Base-by-base conservation (phyloP, 2,797 vertebrate genomes). In the Enteromius treurensis region DNA sequence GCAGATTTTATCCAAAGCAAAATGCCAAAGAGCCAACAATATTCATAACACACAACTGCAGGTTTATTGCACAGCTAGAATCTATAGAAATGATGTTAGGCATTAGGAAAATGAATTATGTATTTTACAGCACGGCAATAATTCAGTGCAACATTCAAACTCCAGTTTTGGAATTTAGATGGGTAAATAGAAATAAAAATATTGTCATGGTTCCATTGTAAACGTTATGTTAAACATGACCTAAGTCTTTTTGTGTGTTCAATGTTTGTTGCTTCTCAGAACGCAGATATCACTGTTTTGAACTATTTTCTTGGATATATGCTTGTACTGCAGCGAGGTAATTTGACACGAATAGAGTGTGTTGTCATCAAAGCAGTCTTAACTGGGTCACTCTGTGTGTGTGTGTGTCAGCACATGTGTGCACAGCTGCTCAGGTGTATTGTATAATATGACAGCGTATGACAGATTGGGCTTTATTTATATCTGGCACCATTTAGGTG, bases 321-420 rank as follows among this genome's bases (percentile, higher is more conserved):
- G 26, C 17, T 53, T 29, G 29, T 34, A 32, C 70, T 4, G 15
- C 4, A 10, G 26, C 5, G 5, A 64, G 26, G 29, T 74, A 21
- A 21, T 49, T 51, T 19, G 15, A 51, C 45, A 17, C 68, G 26
- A 6, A 6, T 51, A 9, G 15, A 49, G 47, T 6, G 15, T 17
- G 49, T 29, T 51, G 26, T 73, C 60, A 64, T 64, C 26, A 17
- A 32, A 32, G 13, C 26, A 0, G 4, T 21, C 26, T 73, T 51
- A 73, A 51, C 45, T 51, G 70, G 70, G 47, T 32, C 45, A 51
- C 23, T 49, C 8, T 74, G 71, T 53, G 71, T 74, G 47, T 29
- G 45, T 26, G 69, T 29, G 69, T 47, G 34, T 11, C 11, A 7
- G n/a, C 62, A 65, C 23, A 23, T 73, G 17, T 88, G 53, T 26